Base-by-base conservation (phyloP, 2,888 invertebrate species). In the Yponomeuta plumbellus region DNA sequence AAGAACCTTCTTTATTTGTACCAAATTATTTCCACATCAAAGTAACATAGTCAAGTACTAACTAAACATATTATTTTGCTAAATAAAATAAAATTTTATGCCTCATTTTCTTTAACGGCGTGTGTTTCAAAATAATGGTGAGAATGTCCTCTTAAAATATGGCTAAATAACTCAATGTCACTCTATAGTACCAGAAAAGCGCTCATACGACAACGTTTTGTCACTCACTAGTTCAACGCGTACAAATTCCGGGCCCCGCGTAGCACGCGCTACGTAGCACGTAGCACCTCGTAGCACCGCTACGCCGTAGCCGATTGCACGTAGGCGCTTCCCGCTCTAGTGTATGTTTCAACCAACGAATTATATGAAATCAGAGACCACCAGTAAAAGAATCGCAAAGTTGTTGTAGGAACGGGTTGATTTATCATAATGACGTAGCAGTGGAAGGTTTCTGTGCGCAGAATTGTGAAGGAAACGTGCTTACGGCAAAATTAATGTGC, bases 271-370 rank as follows among this genome's bases (percentile, higher is more conserved):
- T 52, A 52, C 61, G 61, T 62, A 34, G 34, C 61, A 62, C 61
- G 61, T 62, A 26, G 26, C 61, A 62, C n/a, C 61, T 62, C 61
- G 61, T 62, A 62, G 61, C 61, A n/a, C 22, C 26, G 11, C 23
- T 59, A 23, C 59, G 44, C 1, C 44, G 44, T 17, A 52, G 44
- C 44, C 44, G 44, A 52, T 17, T 13, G 44, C 44, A 52, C 44
- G 44, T 52, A 52, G 17, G 44, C 44, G 44, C 17, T 13, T 17
- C 44, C 4, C 44, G 4, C 17, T 17, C 17, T 52, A 17, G 44
- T 6, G 44, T 17, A 17, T 8, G 3, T 17, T 11, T 52, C 17
- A 4, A 13, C 17, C 5, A 2, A 52, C 4, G 0, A 17, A 52
- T 52, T 52, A 17, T 17, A 52, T 17, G 4, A 17, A 0, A 17